Percentiles rank a stretch among this genome's conserved stretches.
Conservation (phyloP, 2,113 vertebrate genomes). For the Saimiri boliviensis region DNA sequence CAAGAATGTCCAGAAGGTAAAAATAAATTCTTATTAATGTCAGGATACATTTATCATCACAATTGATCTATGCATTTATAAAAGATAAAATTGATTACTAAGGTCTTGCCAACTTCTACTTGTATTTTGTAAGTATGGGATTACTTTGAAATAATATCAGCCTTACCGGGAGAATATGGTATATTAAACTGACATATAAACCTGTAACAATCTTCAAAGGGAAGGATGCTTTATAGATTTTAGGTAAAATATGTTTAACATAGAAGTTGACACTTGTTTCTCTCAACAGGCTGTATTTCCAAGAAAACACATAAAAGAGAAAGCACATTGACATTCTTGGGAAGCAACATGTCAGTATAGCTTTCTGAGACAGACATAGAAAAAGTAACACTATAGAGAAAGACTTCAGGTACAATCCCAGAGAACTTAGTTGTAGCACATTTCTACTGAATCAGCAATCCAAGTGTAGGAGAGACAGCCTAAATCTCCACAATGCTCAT, state of each 20-base stretch:
- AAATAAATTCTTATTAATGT: not conserved
- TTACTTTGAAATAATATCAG: conserved; percentile 1
- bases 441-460: not conserved
- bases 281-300: not conserved
- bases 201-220: not conserved
- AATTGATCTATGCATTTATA: not conserved
- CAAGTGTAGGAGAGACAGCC: not conserved
- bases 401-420: not conserved
- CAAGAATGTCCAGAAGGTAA: not conserved
- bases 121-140: not conserved
- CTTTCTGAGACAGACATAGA: not conserved
- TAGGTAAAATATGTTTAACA: not conserved
- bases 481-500: not conserved
- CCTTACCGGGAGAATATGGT: not conserved
- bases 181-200: conserved; percentile 25
- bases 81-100: conserved; percentile 38
- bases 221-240: not conserved
- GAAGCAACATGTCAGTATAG: not conserved
- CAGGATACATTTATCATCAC: not conserved
- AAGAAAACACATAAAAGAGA: not conserved
- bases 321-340: not conserved
- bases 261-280: not conserved
- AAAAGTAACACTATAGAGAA: not conserved
- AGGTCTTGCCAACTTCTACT: not conserved
- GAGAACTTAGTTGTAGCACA: not conserved